phyloP scores from a whole-genome alignment of 2,797 vertebrate genomes.

The Prunella strophiata region DNA sequence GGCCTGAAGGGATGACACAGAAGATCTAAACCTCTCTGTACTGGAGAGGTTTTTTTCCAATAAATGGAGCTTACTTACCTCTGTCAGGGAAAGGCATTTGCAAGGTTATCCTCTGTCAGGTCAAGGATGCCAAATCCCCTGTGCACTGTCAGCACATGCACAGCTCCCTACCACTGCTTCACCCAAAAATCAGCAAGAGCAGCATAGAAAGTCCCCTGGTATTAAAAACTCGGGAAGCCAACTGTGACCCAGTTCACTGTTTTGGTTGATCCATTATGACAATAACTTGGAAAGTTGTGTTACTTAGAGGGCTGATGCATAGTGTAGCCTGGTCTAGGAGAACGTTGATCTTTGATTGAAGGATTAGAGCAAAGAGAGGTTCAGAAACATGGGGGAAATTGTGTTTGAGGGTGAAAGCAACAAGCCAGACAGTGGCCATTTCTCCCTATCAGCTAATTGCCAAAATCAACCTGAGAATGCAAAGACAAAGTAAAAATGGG shows the following conservation, averaged over 20 bases:
- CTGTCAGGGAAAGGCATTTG: neutral
- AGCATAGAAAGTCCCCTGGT: neutral
- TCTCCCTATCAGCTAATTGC: neutral
- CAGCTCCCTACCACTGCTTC: neutral
- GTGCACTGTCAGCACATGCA: neutral
- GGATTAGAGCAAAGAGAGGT: neutral
- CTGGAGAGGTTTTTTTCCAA: neutral
- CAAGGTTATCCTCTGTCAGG: neutral
- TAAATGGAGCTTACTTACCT: neutral
- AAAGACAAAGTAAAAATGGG: neutral
- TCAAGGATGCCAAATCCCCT: neutral
- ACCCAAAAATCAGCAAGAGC: neutral
- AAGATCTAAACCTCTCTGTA: neutral
- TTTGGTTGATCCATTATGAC: neutral
- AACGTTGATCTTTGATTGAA: neutral
- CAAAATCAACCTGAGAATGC: neutral
- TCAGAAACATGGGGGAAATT: neutral
- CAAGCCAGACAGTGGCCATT: neutral
- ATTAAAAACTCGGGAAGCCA: neutral
- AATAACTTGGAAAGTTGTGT: neutral
- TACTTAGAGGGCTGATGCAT: neutral
- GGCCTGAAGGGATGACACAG: neutral
- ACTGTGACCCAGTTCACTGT: neutral
- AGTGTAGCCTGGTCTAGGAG: neutral
- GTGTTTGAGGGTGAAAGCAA: neutral